Evolutionary conservation across 2,888 invertebrate species (phyloP).

Genomic region (Ceriagrion tenellum): DNA sequence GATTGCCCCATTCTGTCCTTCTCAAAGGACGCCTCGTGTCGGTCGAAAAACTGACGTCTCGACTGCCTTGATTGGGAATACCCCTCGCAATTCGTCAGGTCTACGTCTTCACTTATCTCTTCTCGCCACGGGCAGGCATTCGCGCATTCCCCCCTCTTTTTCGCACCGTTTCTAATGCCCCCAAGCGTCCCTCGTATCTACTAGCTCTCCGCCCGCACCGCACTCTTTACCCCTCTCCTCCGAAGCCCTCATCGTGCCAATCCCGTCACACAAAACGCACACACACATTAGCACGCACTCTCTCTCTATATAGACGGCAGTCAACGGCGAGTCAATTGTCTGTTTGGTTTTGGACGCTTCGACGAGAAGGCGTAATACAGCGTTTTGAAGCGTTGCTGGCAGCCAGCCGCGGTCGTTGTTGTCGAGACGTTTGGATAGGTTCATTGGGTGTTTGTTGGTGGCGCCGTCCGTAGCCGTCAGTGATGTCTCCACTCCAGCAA

Average conservation of each 20-base stretch:
- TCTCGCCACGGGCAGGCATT: background rate
- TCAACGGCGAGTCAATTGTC: slow-evolving; percentile 46
- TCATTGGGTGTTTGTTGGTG: background rate
- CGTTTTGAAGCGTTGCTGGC: background rate
- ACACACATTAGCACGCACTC: background rate
- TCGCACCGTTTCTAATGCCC: slow-evolving; percentile 14
- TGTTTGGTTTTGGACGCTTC: slow-evolving; percentile 47
- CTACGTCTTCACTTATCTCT: slow-evolving; percentile 13
- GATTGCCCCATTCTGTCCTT: background rate
- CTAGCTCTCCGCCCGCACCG: slow-evolving; percentile 45
- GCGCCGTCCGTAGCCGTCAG: background rate
- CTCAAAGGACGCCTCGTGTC: background rate
- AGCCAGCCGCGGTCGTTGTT: slow-evolving; percentile 19
- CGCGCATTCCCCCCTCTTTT: background rate
- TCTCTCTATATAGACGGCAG: slow-evolving; percentile 62
- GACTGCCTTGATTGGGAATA: slow-evolving; percentile 30
- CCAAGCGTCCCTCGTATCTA: background rate
- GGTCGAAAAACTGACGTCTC: no score
- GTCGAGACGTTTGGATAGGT: background rate
- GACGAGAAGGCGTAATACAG: slow-evolving; percentile 17
- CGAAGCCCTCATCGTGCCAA: slow-evolving; percentile 49
- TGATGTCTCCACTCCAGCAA: slow-evolving; percentile 6
- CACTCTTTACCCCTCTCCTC: slow-evolving; percentile 37
- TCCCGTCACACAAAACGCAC: slow-evolving; percentile 10
- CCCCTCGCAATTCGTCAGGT: slow-evolving; percentile 51